Base-by-base conservation (phyloP, 1,140 invertebrate genomes). In the Drosophila virilis region DNA sequence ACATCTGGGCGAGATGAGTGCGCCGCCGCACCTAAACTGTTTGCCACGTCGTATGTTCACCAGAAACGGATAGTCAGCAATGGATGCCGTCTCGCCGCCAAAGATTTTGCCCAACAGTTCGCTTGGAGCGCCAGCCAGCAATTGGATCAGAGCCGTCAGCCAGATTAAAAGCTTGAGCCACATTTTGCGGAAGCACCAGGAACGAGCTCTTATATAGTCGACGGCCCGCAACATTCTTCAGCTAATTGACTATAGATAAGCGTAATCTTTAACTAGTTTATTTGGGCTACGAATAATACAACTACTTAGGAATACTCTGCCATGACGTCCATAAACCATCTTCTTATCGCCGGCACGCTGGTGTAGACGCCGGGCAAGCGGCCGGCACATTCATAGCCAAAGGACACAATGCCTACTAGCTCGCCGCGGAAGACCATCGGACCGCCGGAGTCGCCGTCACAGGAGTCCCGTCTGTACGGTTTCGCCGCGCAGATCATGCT, bases 371-470 rank as follows among this genome's bases (percentile, higher is more conserved):
- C 83, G 0, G 83, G 83, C 33, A 83, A 48, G 8, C 54, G 13
- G 13, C 52, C 65, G 43, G 83, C 83, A 8, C 83, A 86, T 0
- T 74, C 62, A 13, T 60, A 77, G 9, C 83, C 83, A 12, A 65
- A 86, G 8, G 83, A 86, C 0, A 86, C 83, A 10, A 86, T 79
- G 2, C 66, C 83, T 0, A 80, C 72, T 10, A 86, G 65, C 17
- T 86, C 45, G 0, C 72, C 79, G 0, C 15, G 52, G 28, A 68
- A 88, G n/a, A 83, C 83, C 66, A 86, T 51, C 0, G 83, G 83
- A 0, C 83, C 83, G 2, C 83, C 83, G 0, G 83, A 86, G 54
- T 86, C 83, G 0, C 83, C 83, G 7, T 88, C 76, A 32, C 83
- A 86, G 12, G 83, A 88, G 42, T 86, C 83, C n/a, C 58, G 71